Conservation (phyloP, 2,113 vertebrate species). For the Hypanus sabinus region DNA sequence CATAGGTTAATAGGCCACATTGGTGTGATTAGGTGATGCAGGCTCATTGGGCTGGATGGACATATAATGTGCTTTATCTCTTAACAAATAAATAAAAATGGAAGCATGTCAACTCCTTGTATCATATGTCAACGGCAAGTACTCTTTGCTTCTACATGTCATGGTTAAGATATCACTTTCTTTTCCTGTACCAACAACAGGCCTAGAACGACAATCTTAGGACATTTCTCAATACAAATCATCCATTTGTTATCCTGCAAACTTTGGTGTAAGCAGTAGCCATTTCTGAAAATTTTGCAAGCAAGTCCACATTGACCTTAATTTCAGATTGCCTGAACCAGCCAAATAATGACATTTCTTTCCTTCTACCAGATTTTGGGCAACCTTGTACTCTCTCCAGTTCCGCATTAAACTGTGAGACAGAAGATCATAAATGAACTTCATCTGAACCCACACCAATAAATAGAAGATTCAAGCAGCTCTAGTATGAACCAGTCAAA, state of each 20-base stretch:
- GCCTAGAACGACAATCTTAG: not conserved
- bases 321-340: not conserved
- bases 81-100: no score
- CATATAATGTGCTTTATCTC: no score
- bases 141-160: not conserved
- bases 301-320: not conserved
- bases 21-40: no score
- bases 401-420: not conserved
- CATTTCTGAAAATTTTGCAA: not conserved
- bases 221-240: not conserved
- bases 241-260: not conserved
- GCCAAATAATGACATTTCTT: not conserved
- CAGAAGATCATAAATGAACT: not conserved
- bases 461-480: no score
- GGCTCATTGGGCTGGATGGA: no score
- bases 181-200: not conserved
- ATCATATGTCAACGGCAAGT: not conserved
- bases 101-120: not conserved
- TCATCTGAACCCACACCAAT: no score
- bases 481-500: no score
- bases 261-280: not conserved
- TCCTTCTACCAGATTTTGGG: not conserved
- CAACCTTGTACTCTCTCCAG: not conserved
- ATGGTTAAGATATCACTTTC: not conserved
- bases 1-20: no score